A percentile compares a stretch with the other conserved stretches of the same genome.
Evolutionary conservation across 1,140 invertebrate species (phyloP).

Genomic region (Drosophila grimshawi): DNA sequence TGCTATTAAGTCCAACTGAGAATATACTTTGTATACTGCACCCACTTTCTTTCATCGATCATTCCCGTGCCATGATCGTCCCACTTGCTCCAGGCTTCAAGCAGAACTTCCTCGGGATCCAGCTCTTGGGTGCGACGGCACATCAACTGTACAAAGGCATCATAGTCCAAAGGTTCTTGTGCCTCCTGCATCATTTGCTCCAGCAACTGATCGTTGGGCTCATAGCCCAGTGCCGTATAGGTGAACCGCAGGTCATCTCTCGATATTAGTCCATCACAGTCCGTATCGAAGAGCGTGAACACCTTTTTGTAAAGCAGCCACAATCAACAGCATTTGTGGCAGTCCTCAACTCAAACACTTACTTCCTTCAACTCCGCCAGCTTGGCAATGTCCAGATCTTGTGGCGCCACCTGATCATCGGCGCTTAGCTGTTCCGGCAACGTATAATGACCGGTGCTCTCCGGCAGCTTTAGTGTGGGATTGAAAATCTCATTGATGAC

Average conservation of each 20-base stretch:
- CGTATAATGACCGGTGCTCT: constrained; percentile 84
- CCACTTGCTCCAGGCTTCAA: constrained; percentile 87
- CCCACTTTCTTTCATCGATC: constrained; percentile 87
- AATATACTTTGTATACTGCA: constrained; percentile 5
- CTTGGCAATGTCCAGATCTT: constrained; percentile 86
- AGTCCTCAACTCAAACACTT: constrained; percentile 20
- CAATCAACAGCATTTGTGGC: constrained; percentile 1
- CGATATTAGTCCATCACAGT: constrained; percentile 87
- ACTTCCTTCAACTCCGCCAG: constrained; percentile 86
- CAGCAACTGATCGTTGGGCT: constrained; percentile 85
- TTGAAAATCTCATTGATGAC: constrained; percentile 85
- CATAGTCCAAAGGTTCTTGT: constrained; percentile 86
- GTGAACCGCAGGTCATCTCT: constrained; percentile 86
- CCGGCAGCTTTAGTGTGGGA: constrained; percentile 75
- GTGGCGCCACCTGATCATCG: constrained; percentile 84
- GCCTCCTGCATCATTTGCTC: constrained; percentile 87
- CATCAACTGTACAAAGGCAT: constrained; percentile 87
- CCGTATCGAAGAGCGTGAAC: constrained; percentile 87
- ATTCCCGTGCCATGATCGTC: constrained; percentile 86
- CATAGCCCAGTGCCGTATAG: constrained; percentile 86
- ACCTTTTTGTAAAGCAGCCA: constrained; percentile 80
- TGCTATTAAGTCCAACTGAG: not conserved
- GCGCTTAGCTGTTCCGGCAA: constrained; percentile 86
- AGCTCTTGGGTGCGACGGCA: constrained; percentile 87
- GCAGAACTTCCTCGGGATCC: constrained; percentile 87